These are phyloP conservation scores for Lasioglossum calceatum DNA, from an alignment of 2,888 invertebrate genomes.

Conservation along the genomic window DNA sequence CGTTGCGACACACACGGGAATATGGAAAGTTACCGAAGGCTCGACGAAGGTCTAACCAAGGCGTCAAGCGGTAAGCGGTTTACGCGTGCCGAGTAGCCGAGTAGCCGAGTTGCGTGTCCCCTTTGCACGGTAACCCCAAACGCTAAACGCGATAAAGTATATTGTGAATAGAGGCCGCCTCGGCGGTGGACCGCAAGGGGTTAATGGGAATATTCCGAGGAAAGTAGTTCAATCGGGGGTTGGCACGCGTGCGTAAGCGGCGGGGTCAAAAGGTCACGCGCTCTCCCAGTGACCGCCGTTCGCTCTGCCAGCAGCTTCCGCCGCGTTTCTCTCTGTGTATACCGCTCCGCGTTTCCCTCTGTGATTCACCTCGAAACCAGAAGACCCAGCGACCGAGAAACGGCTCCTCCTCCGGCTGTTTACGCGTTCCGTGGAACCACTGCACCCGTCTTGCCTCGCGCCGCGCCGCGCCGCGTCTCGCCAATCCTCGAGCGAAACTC, in stretches of 20 bases:
- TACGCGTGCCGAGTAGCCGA: not conserved
- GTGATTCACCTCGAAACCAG: conserved; percentile 5
- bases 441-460: not conserved
- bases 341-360: not conserved
- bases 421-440: not conserved
- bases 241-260: conserved; percentile 43
- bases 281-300: conserved; percentile 28
- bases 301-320: not conserved
- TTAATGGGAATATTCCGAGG: conserved; percentile 43
- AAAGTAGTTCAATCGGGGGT: conserved; percentile 25
- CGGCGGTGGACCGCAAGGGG: not conserved
- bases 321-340: not conserved
- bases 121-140: not conserved
- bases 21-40: not conserved
- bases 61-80: not conserved
- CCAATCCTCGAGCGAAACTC: conserved; percentile 5
- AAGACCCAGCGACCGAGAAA: not conserved
- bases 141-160: conserved; percentile 10
- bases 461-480: not conserved
- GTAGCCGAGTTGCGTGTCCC: conserved; percentile 5
- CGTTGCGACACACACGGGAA: not conserved
- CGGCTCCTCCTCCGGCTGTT: not conserved
- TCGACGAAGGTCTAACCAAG: not conserved
- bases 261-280: conserved; percentile 63
- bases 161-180: not conserved